These are phyloP conservation scores for Lissocephala sabroskyi DNA, from an alignment of 2,888 invertebrate genomes.

Conservation along the genomic window DNA sequence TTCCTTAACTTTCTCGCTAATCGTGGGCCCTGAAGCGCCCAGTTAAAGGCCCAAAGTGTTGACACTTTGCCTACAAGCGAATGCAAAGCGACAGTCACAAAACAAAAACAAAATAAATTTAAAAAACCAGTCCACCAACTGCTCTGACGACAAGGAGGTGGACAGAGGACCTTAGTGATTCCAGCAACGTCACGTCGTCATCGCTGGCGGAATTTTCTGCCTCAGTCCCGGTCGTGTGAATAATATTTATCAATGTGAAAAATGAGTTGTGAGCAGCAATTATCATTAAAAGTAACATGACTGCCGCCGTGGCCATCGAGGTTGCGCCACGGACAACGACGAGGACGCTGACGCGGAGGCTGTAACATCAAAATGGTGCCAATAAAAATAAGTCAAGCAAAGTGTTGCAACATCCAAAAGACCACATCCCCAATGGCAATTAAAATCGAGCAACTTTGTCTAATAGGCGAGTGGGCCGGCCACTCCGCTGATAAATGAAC, in stretches of 20 bases:
- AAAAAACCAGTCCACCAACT: neutral
- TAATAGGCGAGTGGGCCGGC: neutral
- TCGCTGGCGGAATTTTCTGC: neutral
- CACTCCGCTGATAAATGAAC: neutral
- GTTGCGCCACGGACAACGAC: neutral
- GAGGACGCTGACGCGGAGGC: neutral
- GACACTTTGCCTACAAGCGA: constrained; percentile 8
- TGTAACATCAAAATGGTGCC: neutral
- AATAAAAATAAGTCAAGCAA: neutral
- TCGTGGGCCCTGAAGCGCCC: neutral
- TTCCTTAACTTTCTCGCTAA: too few relatives aligned
- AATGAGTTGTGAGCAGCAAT: constrained; percentile 66
- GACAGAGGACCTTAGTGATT: too few relatives aligned
- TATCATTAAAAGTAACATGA: constrained; percentile 66
- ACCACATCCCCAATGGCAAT: neutral
- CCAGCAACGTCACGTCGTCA: too few relatives aligned
- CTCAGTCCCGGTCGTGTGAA: constrained; percentile 23
- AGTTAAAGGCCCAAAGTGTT: constrained; percentile 9
- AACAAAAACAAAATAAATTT: too few relatives aligned
- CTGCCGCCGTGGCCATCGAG: constrained; percentile 24
- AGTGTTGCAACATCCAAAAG: neutral
- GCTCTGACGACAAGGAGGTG: too few relatives aligned
- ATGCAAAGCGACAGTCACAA: neutral
- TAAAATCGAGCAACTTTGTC: neutral
- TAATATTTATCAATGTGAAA: constrained; percentile 58